Evolutionary conservation across 2,888 invertebrate genomes (phyloP).

Genomic region (Tortricodes alternella): DNA sequence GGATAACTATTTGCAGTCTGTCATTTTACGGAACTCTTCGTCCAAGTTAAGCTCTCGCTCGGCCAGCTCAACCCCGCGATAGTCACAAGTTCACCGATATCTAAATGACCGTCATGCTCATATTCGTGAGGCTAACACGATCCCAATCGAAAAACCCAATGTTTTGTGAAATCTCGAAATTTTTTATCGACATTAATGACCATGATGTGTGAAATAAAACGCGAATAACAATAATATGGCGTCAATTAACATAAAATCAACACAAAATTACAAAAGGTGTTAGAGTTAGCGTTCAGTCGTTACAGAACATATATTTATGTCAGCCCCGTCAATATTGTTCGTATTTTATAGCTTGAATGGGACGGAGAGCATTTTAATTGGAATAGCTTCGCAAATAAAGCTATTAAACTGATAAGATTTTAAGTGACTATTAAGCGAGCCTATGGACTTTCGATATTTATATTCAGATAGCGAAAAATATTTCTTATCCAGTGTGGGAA

Average conservation of each 20-base stretch:
- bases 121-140: constrained; percentile 8
- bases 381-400: constrained; percentile 31
- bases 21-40: no score
- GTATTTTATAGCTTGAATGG: constrained; percentile 44
- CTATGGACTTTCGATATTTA: background rate
- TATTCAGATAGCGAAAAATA: background rate
- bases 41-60: background rate
- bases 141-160: background rate
- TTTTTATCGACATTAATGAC: constrained; percentile 16
- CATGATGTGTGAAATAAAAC: constrained; percentile 23
- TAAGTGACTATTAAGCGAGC: constrained; percentile 13
- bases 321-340: constrained; percentile 40
- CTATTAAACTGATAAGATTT: constrained; percentile 31
- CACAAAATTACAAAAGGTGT: constrained; percentile 40
- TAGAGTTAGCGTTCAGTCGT: constrained; percentile 40
- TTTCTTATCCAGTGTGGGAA: background rate
- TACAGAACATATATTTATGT: constrained; percentile 43
- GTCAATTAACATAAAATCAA: constrained; percentile 41
- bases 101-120: constrained; percentile 19
- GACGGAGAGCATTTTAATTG: constrained; percentile 32
- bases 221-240: constrained; percentile 23
- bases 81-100: constrained; percentile 22
- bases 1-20: no score
- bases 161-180: background rate
- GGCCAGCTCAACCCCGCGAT: background rate